These are phyloP conservation scores for Silurus glanis DNA, from an alignment of 2,113 vertebrate genomes.

Conservation along the genomic window DNA sequence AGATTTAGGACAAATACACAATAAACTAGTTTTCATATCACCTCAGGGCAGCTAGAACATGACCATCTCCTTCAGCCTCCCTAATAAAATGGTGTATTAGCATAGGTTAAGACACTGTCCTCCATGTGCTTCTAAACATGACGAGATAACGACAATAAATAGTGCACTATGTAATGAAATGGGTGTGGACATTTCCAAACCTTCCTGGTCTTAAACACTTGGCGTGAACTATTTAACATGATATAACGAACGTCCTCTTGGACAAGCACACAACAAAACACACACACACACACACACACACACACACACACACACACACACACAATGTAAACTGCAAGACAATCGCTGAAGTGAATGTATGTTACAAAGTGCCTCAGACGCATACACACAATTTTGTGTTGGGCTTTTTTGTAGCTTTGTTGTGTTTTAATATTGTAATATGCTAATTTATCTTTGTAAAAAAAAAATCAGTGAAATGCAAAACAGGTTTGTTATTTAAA, in stretches of 20 bases:
- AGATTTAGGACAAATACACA: background rate
- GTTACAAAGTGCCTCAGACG: slow-evolving; percentile 56
- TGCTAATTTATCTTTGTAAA: slow-evolving; percentile 82
- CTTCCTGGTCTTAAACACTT: slow-evolving; percentile 19
- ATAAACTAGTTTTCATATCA: background rate
- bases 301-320: slow-evolving; percentile 29
- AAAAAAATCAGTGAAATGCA: slow-evolving; percentile 56
- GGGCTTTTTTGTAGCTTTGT: slow-evolving; percentile 48
- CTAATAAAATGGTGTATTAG: background rate
- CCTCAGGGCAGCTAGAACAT: background rate
- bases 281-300: slow-evolving; percentile 22
- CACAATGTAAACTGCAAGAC: slow-evolving; percentile 58
- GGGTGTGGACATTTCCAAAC: background rate
- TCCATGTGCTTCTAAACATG: background rate
- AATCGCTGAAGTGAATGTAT: slow-evolving; percentile 66
- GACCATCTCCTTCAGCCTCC: background rate
- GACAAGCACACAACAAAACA: background rate
- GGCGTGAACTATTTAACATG: background rate
- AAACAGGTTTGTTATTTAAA: slow-evolving; percentile 75
- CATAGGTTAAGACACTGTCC: background rate
- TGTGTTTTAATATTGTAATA: slow-evolving; percentile 66
- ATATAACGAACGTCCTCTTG: background rate
- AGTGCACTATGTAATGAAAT: background rate
- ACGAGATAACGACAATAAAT: background rate
- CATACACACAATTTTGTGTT: slow-evolving; percentile 47